Conservation (phyloP, 2,888 invertebrate species). For the Camponotus fellah region DNA sequence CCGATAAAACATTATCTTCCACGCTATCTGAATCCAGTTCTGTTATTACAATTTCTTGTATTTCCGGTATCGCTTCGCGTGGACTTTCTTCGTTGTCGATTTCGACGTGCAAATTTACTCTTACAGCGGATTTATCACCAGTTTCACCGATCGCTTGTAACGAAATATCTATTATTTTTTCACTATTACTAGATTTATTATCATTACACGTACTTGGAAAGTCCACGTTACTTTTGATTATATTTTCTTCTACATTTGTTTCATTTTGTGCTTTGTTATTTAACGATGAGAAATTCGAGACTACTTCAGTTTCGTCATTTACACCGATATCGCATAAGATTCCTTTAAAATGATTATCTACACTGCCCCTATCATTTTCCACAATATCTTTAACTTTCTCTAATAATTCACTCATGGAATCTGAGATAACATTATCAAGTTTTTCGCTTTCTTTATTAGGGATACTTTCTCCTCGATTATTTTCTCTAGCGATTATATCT, state of each 20-base stretch:
- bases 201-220: conserved; percentile 1
- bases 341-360: conserved; percentile 24
- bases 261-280: conserved; percentile 16
- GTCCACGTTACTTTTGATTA: background rate
- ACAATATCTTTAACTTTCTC: conserved; percentile 64
- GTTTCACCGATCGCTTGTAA: conserved; percentile 5
- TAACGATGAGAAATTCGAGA: conserved; percentile 24
- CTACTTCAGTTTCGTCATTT: conserved; percentile 30
- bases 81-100: conserved; percentile 56
- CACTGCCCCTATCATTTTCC: conserved; percentile 14
- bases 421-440: conserved; percentile 60
- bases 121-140: conserved; percentile 29
- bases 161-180: conserved; percentile 22
- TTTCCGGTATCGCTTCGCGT: conserved; percentile 7
- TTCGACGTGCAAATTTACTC: conserved; percentile 40
- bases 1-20: conserved; percentile 67
- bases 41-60: conserved; percentile 65
- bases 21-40: conserved; percentile 63
- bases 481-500: conserved; percentile 73
- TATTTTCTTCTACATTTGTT: background rate
- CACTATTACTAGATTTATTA: conserved; percentile 10
- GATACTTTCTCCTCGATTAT: conserved; percentile 58
- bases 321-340: conserved; percentile 40
- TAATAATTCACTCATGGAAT: conserved; percentile 66
- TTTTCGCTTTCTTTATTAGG: conserved; percentile 57